Base-by-base conservation (phyloP, 2,888 invertebrate species). In the Yponomeuta malinellus region DNA sequence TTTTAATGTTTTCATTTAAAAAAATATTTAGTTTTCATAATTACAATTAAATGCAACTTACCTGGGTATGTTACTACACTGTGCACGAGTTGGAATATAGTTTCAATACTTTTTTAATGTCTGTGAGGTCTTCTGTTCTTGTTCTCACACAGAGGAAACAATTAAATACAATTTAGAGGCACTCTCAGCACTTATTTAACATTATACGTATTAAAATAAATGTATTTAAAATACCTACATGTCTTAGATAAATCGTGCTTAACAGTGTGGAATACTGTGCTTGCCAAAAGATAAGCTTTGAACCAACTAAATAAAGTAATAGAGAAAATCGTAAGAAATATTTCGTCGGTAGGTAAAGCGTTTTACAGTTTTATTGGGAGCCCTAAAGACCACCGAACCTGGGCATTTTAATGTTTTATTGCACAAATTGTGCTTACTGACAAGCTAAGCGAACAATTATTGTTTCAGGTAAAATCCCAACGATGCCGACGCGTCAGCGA, bases 401-500 rank as follows among this genome's bases (percentile, higher is more conserved):
- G 29, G 10, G 5, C 10, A 64, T 5, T 65, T 31, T 33, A 65
- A 65, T 31, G 33, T 31, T 63, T 65, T 65, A 65, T 65, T 65
- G 65, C 29, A 65, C 10, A 29, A 68, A 48, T 10, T 48, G 68
- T 1, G 43, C 9, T 43, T 15, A 33, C 65, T 33, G 65, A 65
- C 29, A 65, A 33, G 5, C 1, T 33, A 29, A 29, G 10, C 31
- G 9, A 6, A 64, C 23, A n/a, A n/a, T 12, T 33, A 29, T 65
- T 65, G 65, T 65, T 65, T 31, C 65, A 65, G 65, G 29, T 68
- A 76, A 77, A 76, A 43, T 1, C 5, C 43, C 6, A 43, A 76
- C 15, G 52, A 9, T 59, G 52, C 52, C 52, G 52, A 23, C 23
- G 23, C 23, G 23, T 23, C 23, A 12, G 15, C 52, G 15, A 12